Evolutionary conservation across 2,888 invertebrate genomes (phyloP).

Genomic region (Drosophila diplacantha): DNA sequence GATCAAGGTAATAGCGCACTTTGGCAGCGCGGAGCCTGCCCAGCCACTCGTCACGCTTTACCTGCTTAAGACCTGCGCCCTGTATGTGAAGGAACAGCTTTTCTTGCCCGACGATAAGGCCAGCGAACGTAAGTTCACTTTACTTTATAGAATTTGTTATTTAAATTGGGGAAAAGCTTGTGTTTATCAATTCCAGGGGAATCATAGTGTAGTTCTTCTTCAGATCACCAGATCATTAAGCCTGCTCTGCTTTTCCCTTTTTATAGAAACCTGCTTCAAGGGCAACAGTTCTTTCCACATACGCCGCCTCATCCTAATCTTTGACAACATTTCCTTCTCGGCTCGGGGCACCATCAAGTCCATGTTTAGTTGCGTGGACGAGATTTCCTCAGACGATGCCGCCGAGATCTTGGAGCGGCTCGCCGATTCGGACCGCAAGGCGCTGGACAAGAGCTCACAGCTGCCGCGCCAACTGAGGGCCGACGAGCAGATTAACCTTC

Average conservation of each 20-base stretch:
- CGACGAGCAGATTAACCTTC: slow-evolving; percentile 81
- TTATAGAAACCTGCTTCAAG: slow-evolving; percentile 51
- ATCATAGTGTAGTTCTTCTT: not conserved
- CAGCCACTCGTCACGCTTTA: slow-evolving; percentile 88
- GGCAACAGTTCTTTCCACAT: slow-evolving; percentile 60
- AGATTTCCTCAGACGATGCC: slow-evolving; percentile 86
- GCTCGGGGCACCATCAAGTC: slow-evolving; percentile 82
- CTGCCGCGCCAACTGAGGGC: slow-evolving; percentile 78
- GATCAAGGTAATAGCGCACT: slow-evolving; percentile 86
- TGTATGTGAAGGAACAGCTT: slow-evolving; percentile 83
- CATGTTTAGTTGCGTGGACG: slow-evolving; percentile 83
- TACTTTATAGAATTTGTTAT: rapidly evolving
- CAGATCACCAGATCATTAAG: not conserved
- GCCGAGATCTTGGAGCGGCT: slow-evolving; percentile 89
- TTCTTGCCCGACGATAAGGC: slow-evolving; percentile 80
- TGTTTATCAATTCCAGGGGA: not conserved
- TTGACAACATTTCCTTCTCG: slow-evolving; percentile 84
- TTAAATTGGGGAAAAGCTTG: not conserved
- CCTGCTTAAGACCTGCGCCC: slow-evolving; percentile 83
- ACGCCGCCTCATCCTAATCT: slow-evolving; percentile 85
- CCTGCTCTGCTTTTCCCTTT: not conserved
- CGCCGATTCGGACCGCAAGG: slow-evolving; percentile 71
- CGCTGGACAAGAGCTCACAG: slow-evolving; percentile 74
- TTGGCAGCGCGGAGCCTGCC: slow-evolving; percentile 81
- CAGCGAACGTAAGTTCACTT: slow-evolving; percentile 55